Evolutionary conservation across 2,797 vertebrate species (phyloP).

Genomic region (Delichon dasypus): DNA sequence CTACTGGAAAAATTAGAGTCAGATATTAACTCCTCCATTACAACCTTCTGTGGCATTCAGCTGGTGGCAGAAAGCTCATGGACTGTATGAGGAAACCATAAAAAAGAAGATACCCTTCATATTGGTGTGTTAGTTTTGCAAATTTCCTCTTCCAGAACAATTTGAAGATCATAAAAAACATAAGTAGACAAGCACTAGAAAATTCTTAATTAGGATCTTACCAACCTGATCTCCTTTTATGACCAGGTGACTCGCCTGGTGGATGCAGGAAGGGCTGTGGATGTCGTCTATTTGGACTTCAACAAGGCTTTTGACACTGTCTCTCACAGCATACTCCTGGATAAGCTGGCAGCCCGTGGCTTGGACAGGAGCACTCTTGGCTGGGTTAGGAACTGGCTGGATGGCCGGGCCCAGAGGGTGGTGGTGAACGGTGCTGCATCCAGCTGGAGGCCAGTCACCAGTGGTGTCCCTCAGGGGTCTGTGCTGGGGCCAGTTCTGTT

Average conservation of each 20-base stretch:
- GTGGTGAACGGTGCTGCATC: neutral
- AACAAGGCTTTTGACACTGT: neutral
- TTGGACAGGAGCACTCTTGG: neutral
- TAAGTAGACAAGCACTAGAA: neutral
- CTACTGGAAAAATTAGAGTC: neutral
- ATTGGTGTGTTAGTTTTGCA: neutral
- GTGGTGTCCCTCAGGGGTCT: neutral
- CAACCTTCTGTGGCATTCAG: neutral
- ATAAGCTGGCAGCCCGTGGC: fast-evolving
- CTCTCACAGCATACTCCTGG: neutral
- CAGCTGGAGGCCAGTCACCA: neutral
- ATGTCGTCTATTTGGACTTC: neutral
- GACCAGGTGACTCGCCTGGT: neutral
- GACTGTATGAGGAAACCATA: neutral
- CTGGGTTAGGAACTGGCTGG: neutral
- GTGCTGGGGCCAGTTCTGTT: neutral
- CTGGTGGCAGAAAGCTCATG: neutral
- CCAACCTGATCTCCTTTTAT: neutral
- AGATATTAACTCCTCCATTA: neutral
- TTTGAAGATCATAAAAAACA: neutral
- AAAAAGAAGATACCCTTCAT: neutral
- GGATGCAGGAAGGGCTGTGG: neutral
- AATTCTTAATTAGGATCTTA: neutral
- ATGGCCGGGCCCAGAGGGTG: neutral
- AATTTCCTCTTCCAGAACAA: neutral